Evolutionary conservation across 2,797 vertebrate species (phyloP).

Genomic region (Benthosema pterotum): DNA sequence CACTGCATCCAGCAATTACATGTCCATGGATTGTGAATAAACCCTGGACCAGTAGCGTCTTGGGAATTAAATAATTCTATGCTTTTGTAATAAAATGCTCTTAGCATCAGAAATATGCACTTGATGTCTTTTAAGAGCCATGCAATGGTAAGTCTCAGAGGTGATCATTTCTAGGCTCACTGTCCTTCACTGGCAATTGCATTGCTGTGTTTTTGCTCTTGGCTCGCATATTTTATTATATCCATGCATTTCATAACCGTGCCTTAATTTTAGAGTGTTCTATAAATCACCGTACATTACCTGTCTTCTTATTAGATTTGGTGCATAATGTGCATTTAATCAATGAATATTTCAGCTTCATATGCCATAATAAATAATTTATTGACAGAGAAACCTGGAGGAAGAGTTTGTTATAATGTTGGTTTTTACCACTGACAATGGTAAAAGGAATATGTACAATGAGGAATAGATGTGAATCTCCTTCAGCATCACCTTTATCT

Average conservation of each 20-base stretch:
- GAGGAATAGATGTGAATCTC: not conserved
- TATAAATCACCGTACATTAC: conserved; percentile 26
- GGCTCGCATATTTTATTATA: conserved; percentile 16
- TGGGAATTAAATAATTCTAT: conserved; percentile 33
- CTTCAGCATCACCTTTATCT: not conserved
- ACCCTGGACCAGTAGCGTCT: conserved; percentile 11
- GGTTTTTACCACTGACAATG: conserved; percentile 3
- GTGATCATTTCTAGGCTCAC: conserved; percentile 29
- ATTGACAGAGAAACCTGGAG: conserved; percentile 5
- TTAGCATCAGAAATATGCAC: conserved; percentile 35
- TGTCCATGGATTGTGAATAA: conserved; percentile 31
- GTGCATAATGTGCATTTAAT: not conserved
- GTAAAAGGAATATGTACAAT: conserved; percentile 12
- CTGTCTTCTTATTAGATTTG: conserved; percentile 14
- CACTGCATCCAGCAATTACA: conserved; percentile 31
- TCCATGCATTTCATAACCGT: conserved; percentile 31
- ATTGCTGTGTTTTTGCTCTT: conserved; percentile 36
- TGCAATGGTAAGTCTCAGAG: conserved; percentile 30
- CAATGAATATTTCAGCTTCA: too few species aligned
- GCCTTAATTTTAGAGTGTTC: conserved; percentile 2
- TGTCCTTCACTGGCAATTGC: conserved; percentile 52
- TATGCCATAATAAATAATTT: conserved; percentile 3
- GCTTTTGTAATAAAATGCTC: conserved; percentile 26
- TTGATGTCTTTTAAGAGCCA: conserved; percentile 32
- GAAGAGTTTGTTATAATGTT: not conserved